Evolutionary conservation across 2,888 invertebrate genomes (phyloP).

Genomic region (Eupithecia centaureata): DNA sequence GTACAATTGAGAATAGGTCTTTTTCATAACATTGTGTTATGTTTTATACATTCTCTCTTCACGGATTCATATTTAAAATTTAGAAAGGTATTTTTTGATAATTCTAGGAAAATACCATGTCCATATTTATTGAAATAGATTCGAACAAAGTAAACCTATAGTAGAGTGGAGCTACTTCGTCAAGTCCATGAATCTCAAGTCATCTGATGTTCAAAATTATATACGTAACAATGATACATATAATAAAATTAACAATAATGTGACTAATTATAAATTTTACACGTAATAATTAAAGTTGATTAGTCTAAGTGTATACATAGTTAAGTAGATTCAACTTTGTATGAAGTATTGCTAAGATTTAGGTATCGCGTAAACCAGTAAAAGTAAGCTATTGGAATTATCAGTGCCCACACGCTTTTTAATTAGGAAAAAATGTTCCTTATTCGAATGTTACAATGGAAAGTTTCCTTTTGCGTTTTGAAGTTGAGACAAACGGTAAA

Average conservation of each 20-base stretch:
- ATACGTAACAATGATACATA: constrained; percentile 84
- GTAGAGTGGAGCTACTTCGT: constrained; percentile 56
- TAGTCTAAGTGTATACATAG: constrained; percentile 82
- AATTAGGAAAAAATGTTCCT: constrained; percentile 52
- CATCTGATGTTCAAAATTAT: constrained; percentile 84
- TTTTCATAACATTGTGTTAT: constrained; percentile 64
- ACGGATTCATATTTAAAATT: constrained; percentile 61
- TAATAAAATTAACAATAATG: constrained; percentile 80
- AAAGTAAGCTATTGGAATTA: constrained; percentile 50
- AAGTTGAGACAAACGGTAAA: constrained; percentile 43
- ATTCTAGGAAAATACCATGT: constrained; percentile 73
- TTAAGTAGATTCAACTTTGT: constrained; percentile 79
- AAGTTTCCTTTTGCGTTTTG: constrained; percentile 42
- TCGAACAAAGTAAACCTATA: constrained; percentile 58
- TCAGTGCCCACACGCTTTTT: constrained; percentile 57
- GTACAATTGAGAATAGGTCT: constrained; percentile 80
- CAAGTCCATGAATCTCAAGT: constrained; percentile 69
- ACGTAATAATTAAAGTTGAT: constrained; percentile 80
- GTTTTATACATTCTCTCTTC: constrained; percentile 67
- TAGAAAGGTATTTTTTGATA: constrained; percentile 76
- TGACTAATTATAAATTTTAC: constrained; percentile 83
- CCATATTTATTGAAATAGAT: constrained; percentile 67
- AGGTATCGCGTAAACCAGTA: constrained; percentile 60
- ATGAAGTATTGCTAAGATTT: constrained; percentile 76
- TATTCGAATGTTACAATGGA: constrained; percentile 47